Evolutionary conservation across 2,113 vertebrate genomes (phyloP), one percentile per base, ranked within the genome.

Genomic region (Prionailurus bengalensis): DNA sequence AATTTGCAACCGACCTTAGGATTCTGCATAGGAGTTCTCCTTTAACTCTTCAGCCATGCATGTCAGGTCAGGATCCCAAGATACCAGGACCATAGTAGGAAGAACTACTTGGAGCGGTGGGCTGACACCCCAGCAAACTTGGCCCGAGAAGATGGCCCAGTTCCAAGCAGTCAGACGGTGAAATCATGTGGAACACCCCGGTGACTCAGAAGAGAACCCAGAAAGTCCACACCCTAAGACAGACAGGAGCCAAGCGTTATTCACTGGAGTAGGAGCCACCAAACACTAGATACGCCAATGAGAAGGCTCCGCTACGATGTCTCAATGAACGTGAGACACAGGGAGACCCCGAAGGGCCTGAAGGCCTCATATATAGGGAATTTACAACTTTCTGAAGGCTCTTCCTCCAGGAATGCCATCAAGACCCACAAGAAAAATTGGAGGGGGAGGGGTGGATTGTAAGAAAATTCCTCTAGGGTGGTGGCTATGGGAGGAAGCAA

Each of bases 31-130:
- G 70, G 27, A 0, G 12, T 29, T 61, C 16, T 2, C 6, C 9
- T 42, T 31, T n/a, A 68, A 68, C 36, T 61, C 61, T 68, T 53
- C 15, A 25, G 58, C 39, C 51, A 16, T 17, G 27, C 0, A 21
- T 42, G 42, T 68, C 21, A n/a, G 16, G 29, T 68, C 31, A 78
- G 8, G 42, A 27, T 27, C 13, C 42, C 63, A 51, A 66, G 25
- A 61, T 39, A 81, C 45, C 5, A 21, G 25, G 8, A 29, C 21
- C 9, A 9, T 5, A 80, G 27, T 71, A 91, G 63, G n/a, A 45
- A 10, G 27, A 53, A 36, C 12, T 27, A 3, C 2, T 2, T 9
- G 1, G 23, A 58, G 3, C 7, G 12, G 36, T 36, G 16, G 61
- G 29, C 25, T 25, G 31, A 80, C 55, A 65, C 85, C 3, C 65